Percentiles rank a stretch among this genome's conserved stretches.
Evolutionary conservation across 2,797 vertebrate species (phyloP).

Genomic region (Lindbergichthys nudifrons): DNA sequence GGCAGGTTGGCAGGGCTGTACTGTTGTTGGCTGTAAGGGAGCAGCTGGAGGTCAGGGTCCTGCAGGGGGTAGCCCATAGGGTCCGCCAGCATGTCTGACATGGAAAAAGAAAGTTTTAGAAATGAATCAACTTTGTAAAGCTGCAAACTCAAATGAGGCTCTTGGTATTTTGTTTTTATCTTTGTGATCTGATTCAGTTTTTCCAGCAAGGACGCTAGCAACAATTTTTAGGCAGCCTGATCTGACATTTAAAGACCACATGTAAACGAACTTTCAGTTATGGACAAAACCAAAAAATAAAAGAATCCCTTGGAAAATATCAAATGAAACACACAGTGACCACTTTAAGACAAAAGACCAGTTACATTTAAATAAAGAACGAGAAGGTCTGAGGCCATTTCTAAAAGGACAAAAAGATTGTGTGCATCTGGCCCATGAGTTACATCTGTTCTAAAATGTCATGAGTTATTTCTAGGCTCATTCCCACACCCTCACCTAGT

Average conservation of each 20-base stretch:
- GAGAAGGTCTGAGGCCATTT: too few relatives aligned
- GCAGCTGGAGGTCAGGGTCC: constrained; percentile 89
- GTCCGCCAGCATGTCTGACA: constrained; percentile 90
- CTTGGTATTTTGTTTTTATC: not conserved
- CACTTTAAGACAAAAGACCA: too few relatives aligned
- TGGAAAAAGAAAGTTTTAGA: not conserved
- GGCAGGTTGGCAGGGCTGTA: constrained; percentile 81
- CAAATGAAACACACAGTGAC: too few relatives aligned
- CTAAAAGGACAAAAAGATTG: too few relatives aligned
- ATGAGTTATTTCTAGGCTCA: too few relatives aligned
- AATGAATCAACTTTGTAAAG: too few relatives aligned
- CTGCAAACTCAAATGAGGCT: not conserved
- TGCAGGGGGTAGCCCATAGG: constrained; percentile 89
- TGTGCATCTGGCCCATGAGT: too few relatives aligned
- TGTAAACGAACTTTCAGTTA: not conserved
- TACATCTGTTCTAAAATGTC: too few relatives aligned
- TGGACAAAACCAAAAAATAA: too few relatives aligned
- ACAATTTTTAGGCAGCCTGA: not conserved
- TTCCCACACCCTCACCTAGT: too few relatives aligned
- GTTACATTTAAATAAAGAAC: too few relatives aligned
- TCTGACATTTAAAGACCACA: constrained; percentile 1
- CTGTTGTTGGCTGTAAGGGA: constrained; percentile 88
- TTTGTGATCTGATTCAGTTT: not conserved
- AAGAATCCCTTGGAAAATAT: too few relatives aligned
- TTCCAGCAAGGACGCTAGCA: not conserved